These are phyloP conservation scores for Seira ritae DNA, from an alignment of 2,888 invertebrate genomes.

Conservation along the genomic window DNA sequence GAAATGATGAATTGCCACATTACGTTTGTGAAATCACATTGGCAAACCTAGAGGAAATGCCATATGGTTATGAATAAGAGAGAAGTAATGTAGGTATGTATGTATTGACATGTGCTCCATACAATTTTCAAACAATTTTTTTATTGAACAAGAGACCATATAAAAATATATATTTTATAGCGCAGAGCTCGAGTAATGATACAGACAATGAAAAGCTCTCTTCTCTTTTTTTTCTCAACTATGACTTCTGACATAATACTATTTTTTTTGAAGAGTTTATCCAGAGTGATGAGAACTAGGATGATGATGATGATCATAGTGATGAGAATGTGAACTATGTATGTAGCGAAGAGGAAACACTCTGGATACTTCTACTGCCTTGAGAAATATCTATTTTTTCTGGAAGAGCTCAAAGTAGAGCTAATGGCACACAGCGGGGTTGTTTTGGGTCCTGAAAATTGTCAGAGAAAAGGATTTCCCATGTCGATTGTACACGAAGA, in stretches of 20 bases:
- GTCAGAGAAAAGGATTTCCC: constrained; percentile 49
- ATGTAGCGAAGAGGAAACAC: no score
- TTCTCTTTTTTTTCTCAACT: constrained; percentile 34
- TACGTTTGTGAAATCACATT: constrained; percentile 15
- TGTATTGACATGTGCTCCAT: constrained; percentile 16
- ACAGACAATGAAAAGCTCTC: not conserved
- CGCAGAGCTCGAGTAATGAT: no score
- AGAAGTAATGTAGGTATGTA: no score
- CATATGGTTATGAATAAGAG: constrained; percentile 28
- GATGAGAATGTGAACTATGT: no score
- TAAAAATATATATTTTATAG: no score
- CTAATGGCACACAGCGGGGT: constrained; percentile 63
- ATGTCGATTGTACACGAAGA: constrained; percentile 51
- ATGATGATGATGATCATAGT: constrained; percentile 10
- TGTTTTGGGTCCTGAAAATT: constrained; percentile 55
- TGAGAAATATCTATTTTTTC: constrained; percentile 22
- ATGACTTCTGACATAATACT: constrained; percentile 63
- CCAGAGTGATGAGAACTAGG: constrained; percentile 58
- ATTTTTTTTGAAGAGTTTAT: constrained; percentile 58
- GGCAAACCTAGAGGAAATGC: not conserved
- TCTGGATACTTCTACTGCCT: constrained; percentile 31
- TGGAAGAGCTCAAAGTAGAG: constrained; percentile 37
- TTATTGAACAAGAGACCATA: no score
- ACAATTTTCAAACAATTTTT: no score
- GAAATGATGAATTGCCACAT: constrained; percentile 60